Conservation (phyloP, 2,797 vertebrate species). For the Odontamblyopus lacepedii region DNA sequence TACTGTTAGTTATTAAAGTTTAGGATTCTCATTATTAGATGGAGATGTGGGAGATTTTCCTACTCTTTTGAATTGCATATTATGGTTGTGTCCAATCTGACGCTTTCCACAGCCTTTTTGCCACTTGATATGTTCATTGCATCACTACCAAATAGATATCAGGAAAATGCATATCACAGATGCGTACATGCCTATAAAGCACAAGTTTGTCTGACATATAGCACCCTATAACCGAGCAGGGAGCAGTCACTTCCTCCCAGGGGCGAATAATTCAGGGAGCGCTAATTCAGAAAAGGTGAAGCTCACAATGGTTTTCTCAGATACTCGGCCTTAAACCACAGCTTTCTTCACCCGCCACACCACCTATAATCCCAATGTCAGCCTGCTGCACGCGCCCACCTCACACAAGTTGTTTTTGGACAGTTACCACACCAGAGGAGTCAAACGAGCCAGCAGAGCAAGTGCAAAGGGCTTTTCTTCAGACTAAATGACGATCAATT, state of each 20-base stretch:
- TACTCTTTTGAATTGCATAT: slow-evolving; percentile 25
- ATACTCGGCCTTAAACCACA: slow-evolving; percentile 70
- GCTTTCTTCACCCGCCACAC: slow-evolving; percentile 72
- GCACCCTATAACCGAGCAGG: slow-evolving; percentile 42
- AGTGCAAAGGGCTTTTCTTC: slow-evolving; percentile 46
- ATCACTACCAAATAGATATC: slow-evolving; percentile 19
- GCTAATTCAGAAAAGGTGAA: slow-evolving; percentile 63
- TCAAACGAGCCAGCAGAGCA: slow-evolving; percentile 55
- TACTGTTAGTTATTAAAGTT: not conserved
- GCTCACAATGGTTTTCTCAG: slow-evolving; percentile 77
- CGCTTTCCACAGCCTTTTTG: not conserved
- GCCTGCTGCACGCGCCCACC: slow-evolving; percentile 61
- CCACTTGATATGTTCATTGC: not conserved
- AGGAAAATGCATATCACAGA: slow-evolving; percentile 34
- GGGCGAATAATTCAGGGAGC: slow-evolving; percentile 71
- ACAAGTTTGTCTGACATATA: slow-evolving; percentile 42
- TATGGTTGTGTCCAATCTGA: slow-evolving; percentile 17
- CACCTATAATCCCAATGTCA: slow-evolving; percentile 77
- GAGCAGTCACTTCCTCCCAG: slow-evolving; percentile 59
- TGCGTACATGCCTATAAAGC: slow-evolving; percentile 27
- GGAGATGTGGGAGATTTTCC: not conserved
- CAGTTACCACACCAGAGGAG: slow-evolving; percentile 64
- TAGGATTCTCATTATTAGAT: not conserved
- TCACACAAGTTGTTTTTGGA: slow-evolving; percentile 80
- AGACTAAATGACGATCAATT: slow-evolving; percentile 45